A percentile compares a stretch with the other conserved stretches of the same genome.
Conservation (phyloP, 2,797 vertebrate species). For the Anas bernieri region DNA sequence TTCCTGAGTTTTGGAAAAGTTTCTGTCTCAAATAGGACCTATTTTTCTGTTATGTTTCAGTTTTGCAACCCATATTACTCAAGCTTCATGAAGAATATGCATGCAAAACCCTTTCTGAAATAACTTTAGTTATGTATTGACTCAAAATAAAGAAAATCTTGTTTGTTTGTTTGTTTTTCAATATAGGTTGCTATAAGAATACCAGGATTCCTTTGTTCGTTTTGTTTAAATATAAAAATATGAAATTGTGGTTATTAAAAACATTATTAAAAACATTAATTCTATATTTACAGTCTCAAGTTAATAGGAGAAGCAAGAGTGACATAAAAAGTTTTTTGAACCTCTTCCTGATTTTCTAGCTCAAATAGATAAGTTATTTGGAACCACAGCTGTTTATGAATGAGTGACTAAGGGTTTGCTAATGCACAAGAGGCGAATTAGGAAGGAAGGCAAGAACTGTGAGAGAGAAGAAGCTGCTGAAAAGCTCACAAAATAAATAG, state of each 20-base stretch:
- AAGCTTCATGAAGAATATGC: not conserved
- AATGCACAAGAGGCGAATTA: not conserved
- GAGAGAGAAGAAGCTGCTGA: not conserved
- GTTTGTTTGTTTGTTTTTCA: not conserved
- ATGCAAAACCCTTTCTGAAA: not conserved
- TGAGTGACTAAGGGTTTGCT: not conserved
- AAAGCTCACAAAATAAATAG: not conserved
- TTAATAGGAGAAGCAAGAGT: not conserved
- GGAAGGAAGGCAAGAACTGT: not conserved
- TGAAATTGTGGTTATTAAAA: not conserved
- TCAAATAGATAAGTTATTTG: not conserved
- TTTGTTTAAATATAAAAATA: not conserved
- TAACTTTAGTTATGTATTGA: not conserved
- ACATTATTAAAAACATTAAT: not conserved
- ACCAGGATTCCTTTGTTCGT: not conserved
- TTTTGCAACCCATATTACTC: not conserved
- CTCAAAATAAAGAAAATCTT: not conserved
- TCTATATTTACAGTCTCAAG: not conserved
- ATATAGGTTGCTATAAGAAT: not conserved
- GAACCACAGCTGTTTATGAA: not conserved
- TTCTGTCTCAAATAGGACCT: not conserved
- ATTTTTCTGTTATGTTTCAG: not conserved
- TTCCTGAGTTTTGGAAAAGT: not conserved
- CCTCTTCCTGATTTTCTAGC: not conserved
- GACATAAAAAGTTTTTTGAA: not conserved